Percentiles rank a stretch among this genome's conserved stretches.
These are phyloP conservation scores for Anser cygnoides DNA, from an alignment of 2,113 vertebrate genomes.

Conservation along the genomic window DNA sequence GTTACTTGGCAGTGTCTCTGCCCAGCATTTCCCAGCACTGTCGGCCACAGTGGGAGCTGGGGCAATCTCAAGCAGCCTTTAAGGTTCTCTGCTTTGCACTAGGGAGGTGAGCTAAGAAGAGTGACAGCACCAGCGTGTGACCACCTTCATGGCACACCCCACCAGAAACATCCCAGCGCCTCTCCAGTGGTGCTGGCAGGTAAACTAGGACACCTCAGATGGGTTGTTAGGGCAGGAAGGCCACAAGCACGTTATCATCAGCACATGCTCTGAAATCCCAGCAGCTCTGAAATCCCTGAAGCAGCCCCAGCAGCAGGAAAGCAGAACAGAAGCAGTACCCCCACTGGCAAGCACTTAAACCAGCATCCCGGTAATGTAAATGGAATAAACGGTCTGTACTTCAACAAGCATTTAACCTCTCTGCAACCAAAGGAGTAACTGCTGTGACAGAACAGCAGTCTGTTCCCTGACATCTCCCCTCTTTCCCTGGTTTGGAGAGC, in stretches of 20 bases:
- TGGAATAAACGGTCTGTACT: background rate
- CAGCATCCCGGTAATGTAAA: background rate
- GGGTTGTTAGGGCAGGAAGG: background rate
- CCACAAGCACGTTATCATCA: background rate
- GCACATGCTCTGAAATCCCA: background rate
- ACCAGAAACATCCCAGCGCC: background rate
- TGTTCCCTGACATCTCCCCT: fast-evolving
- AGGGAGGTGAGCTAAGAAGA: background rate
- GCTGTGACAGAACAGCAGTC: background rate
- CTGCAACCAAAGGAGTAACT: background rate
- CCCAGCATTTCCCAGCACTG: background rate
- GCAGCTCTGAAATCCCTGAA: background rate
- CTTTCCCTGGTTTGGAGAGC: background rate
- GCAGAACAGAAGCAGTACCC: background rate
- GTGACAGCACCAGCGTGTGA: background rate
- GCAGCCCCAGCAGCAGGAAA: background rate
- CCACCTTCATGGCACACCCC: background rate
- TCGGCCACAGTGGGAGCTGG: background rate
- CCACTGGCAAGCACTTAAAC: background rate
- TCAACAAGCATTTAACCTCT: background rate
- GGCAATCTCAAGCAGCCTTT: background rate
- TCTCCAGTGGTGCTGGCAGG: background rate
- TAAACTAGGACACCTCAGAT: background rate
- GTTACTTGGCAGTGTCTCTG: background rate
- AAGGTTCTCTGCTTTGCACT: background rate